Conservation (phyloP, 2,113 vertebrate genomes). For the Erinaceus europaeus region DNA sequence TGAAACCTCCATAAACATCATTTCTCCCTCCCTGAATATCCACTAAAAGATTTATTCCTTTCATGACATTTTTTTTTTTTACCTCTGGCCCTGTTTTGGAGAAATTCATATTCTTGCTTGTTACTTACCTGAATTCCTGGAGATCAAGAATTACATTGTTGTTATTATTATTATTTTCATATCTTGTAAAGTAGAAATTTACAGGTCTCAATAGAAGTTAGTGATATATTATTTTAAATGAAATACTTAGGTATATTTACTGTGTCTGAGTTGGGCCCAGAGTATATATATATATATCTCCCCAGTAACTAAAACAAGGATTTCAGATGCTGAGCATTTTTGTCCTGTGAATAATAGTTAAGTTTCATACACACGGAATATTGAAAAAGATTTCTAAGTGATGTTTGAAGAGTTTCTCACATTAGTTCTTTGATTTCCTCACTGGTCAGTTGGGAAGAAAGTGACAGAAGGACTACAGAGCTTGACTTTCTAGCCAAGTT, state of each 20-base stretch:
- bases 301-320: background rate
- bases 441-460: background rate
- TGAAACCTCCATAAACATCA: background rate
- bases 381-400: background rate
- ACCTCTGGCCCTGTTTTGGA: background rate
- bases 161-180: background rate
- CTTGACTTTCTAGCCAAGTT: background rate
- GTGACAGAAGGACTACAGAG: background rate
- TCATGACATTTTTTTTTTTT: background rate
- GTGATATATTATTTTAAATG: constrained; percentile 2
- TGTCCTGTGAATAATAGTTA: background rate
- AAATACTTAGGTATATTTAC: background rate
- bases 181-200: background rate
- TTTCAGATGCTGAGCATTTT: background rate
- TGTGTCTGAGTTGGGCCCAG: background rate
- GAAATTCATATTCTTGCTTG: background rate
- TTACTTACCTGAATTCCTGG: background rate
- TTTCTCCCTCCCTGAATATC: background rate
- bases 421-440: background rate
- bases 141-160: background rate
- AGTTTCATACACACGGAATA: background rate
- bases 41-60: background rate
- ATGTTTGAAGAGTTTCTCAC: background rate
- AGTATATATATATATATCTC: background rate
- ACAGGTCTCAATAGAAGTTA: background rate